Evolutionary conservation across 2,797 vertebrate species (phyloP), one percentile per base, ranked within the genome.

Genomic region (Amniataba percoides): DNA sequence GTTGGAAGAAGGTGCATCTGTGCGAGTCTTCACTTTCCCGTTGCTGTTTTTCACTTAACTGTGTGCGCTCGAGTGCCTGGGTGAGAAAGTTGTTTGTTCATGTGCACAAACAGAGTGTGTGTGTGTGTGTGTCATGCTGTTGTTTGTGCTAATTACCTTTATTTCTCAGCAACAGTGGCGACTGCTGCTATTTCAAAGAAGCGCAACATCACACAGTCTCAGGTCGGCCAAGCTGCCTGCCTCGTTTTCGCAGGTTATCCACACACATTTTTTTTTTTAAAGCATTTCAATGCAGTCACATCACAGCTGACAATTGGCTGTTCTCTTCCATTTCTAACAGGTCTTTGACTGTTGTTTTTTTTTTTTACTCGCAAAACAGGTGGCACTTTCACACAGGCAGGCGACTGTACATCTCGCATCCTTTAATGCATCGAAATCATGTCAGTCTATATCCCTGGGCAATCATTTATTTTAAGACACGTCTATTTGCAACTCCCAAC

Each of bases 161-260:
- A 66, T 80, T 82, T 82, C 71, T 74, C 84, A 57, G 72, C 62
- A 39, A 60, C 80, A 72, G 86, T 78, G 80, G 65, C 13, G 63
- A 63, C 39, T 72, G 87, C 79, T 79, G 85, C 87, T 91, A 86
- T 91, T 89, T 89, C 55, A 56, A 77, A 87, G 43, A 64, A 70
- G 82, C 72, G 89, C 67, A 56, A 89, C 74, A 83, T 91, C 80
- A 56, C 90, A 86, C 82, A 72, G 7, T 84, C 67, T 75, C 59
- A 64, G 83, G 86, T 89, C 74, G 59, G 65, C 72, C 16, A 0
- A 69, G 67, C 71, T 23, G 42, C 40, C 57, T 42, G 75, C 62
- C 52, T 74, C 4, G 1, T 52, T 56, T 78, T 88, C 74, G 45
- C 83, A 87, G 82, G 83, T 80, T 82, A 67, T 65, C 55, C 53